Evolutionary conservation across 2,888 invertebrate species (phyloP).

Genomic region (Epistrophe eligans): DNA sequence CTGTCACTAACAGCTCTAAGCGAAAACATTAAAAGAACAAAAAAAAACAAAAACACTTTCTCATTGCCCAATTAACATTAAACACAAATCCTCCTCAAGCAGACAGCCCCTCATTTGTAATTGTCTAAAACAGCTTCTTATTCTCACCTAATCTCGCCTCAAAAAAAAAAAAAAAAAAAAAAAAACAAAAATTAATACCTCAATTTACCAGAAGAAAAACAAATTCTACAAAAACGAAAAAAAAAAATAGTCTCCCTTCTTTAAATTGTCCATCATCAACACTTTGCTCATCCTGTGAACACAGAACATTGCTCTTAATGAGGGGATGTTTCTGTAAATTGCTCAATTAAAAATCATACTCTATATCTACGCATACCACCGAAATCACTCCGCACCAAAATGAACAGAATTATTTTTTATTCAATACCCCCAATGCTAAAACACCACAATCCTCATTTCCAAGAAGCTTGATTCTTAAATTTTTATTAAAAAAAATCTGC

Average conservation of each 20-base stretch:
- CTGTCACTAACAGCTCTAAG: constrained; percentile 9
- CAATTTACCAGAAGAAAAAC: constrained; percentile 36
- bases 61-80: constrained; percentile 71
- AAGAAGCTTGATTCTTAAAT: background rate
- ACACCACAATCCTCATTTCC: background rate
- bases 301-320: constrained; percentile 61
- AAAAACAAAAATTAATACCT: constrained; percentile 48
- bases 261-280: constrained; percentile 45
- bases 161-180: constrained; percentile 39
- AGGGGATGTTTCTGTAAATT: constrained; percentile 73
- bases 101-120: constrained; percentile 61
- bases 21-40: background rate
- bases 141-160: constrained; percentile 72
- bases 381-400: constrained; percentile 39
- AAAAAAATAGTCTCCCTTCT: background rate
- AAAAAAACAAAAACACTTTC: constrained; percentile 34
- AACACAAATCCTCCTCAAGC: constrained; percentile 48
- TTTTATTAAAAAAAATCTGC: constrained; percentile 19
- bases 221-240: constrained; percentile 16
- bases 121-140: constrained; percentile 73
- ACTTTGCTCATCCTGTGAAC: constrained; percentile 15
- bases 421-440: constrained; percentile 16
- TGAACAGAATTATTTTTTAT: constrained; percentile 33
- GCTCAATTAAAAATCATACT: constrained; percentile 75
- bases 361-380: constrained; percentile 31